Base-by-base conservation (phyloP, 1,140 invertebrate species). In the Nebria ingens region DNA sequence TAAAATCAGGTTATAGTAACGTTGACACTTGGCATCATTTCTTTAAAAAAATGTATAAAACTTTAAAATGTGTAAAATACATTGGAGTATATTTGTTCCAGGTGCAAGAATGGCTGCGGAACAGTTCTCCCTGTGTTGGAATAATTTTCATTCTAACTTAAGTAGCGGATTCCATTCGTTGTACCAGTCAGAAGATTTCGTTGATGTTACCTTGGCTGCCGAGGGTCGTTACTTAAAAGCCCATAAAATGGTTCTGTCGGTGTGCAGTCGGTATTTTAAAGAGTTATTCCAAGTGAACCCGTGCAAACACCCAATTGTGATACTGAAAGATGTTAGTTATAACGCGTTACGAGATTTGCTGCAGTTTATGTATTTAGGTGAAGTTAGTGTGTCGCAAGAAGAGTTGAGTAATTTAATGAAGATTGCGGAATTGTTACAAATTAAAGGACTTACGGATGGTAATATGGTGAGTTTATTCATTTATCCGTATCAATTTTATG, bases 281-380 rank as follows among this genome's bases (percentile, higher is more conserved):
- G 84, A 86, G 71, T 78, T 91, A 64, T 91, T 92, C 68, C 85
- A 86, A 71, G 80, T 86, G 59, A 91, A 91, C 77, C 87, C 88
- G 50, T 91, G 88, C 71, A 86, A 91, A 72, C 89, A 92, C 80
- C 90, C 90, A n/a, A 91, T 92, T 69, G 83, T 90, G 38, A 85
- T 90, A 65, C 76, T 89, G 52, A 85, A 85, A 70, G 83, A 86
- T 74, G 80, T 86, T 34, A 79, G 77, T 64, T 82, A 82, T 61
- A 74, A 73, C n/a, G 82, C 85, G 58, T 72, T 91, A 63, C 81
- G 82, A 54, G 86, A 86, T 58, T 80, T 91, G 64, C 73, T 91
- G 52, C 84, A 90, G 67, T 92, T 92, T 65, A 91, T 92, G 85
- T 92, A 92, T 68, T 84, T 85, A 68, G 89, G 89, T 13, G 87